Percentiles rank a stretch among this genome's conserved stretches.
Evolutionary conservation across 2,797 vertebrate species (phyloP).

Genomic region (Cossypha dichroa): DNA sequence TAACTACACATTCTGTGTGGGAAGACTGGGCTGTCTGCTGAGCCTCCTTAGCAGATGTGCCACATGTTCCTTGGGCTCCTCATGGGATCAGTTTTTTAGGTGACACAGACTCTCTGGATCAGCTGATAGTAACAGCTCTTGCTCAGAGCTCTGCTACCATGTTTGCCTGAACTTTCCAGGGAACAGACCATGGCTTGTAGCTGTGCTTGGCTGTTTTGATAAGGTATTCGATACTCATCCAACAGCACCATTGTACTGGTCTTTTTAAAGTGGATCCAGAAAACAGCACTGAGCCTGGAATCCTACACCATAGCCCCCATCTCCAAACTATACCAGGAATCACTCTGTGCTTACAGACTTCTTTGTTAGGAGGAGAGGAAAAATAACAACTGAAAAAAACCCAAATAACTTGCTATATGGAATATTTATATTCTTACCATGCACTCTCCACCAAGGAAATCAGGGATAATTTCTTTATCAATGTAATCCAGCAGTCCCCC

Average conservation of each 20-base stretch:
- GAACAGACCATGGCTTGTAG: background rate
- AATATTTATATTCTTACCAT: conserved; percentile 81
- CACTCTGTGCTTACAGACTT: background rate
- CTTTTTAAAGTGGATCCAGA: background rate
- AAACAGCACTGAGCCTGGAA: background rate
- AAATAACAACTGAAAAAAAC: background rate
- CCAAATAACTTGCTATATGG: background rate
- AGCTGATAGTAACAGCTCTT: background rate
- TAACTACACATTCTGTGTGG: background rate
- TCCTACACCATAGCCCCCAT: background rate
- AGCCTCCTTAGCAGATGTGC: background rate
- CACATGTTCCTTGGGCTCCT: background rate
- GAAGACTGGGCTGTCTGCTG: background rate
- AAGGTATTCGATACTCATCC: background rate
- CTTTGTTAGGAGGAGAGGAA: background rate
- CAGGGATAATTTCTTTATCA: conserved; percentile 95
- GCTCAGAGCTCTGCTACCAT: background rate
- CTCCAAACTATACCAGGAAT: background rate
- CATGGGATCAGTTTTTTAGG: background rate
- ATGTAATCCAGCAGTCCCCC: conserved; percentile 97
- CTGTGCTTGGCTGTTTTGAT: background rate
- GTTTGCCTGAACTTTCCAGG: background rate
- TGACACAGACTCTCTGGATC: background rate
- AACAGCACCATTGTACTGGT: background rate
- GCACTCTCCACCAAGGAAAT: conserved; percentile 96